Percentiles rank a stretch among this genome's conserved stretches.
phyloP scores from a whole-genome alignment of 2,888 invertebrate species.

The Aethes cnicana region DNA sequence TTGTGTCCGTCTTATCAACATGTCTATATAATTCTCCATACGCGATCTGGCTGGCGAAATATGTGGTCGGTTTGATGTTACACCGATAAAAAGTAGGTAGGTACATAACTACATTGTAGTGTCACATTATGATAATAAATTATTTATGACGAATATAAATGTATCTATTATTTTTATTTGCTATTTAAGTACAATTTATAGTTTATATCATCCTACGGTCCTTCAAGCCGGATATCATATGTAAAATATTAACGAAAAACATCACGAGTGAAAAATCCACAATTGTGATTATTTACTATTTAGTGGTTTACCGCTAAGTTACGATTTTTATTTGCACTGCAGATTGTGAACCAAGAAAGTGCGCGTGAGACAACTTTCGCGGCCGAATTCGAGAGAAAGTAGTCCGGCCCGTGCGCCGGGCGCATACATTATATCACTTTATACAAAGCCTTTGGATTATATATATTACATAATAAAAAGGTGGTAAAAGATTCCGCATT shows the following conservation, averaged over 20 bases:
- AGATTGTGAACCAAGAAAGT: conserved; percentile 69
- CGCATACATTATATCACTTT: conserved; percentile 79
- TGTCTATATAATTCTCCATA: not conserved
- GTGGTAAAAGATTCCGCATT: conserved; percentile 28
- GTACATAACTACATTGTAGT: too few species aligned
- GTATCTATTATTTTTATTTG: too few species aligned
- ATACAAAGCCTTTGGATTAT: conserved; percentile 68
- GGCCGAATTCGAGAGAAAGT: conserved; percentile 82
- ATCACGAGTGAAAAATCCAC: too few species aligned
- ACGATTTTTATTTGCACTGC: conserved; percentile 29
- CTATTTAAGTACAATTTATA: too few species aligned
- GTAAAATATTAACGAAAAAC: too few species aligned
- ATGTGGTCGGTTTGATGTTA: too few species aligned
- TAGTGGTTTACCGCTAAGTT: conserved; percentile 27
- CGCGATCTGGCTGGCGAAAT: not conserved
- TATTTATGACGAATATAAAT: too few species aligned
- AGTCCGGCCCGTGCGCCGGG: conserved; percentile 59
- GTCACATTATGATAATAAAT: too few species aligned
- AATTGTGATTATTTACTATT: conserved; percentile 13
- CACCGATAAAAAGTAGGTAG: too few species aligned
- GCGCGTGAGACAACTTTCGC: conserved; percentile 78
- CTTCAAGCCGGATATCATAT: too few species aligned
- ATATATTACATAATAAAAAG: conserved; percentile 53
- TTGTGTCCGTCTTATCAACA: conserved; percentile 1
- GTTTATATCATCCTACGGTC: too few species aligned